phyloP scores from a whole-genome alignment of 2,797 vertebrate species.

The Cheracebus regulus region DNA sequence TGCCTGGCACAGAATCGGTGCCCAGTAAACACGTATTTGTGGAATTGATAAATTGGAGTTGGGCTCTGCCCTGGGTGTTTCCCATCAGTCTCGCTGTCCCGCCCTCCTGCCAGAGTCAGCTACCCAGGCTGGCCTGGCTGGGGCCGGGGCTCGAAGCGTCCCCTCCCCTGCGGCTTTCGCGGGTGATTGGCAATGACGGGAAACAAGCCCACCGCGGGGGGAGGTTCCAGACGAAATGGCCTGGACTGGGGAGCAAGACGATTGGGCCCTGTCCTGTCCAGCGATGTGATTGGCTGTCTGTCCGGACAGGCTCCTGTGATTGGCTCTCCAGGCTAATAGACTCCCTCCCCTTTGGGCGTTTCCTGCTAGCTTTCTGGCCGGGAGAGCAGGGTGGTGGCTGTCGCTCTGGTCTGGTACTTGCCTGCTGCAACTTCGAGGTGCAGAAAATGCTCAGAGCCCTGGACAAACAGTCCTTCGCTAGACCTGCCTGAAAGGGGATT shows the following conservation, averaged over 20 bases:
- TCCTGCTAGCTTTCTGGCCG: background rate
- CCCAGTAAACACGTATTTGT: background rate
- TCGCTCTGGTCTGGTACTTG: background rate
- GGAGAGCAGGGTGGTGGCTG: background rate
- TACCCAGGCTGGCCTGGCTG: background rate
- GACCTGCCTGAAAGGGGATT: background rate
- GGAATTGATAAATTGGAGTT: background rate
- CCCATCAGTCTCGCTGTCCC: background rate
- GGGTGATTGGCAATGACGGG: background rate
- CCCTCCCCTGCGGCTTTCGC: background rate
- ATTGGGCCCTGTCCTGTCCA: slow-evolving; percentile 19
- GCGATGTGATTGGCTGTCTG: slow-evolving; percentile 39
- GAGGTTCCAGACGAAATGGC: background rate
- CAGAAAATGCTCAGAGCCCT: background rate
- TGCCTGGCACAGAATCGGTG: background rate
- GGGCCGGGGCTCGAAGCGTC: background rate
- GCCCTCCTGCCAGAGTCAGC: background rate
- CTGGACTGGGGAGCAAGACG: background rate
- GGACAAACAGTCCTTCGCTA: background rate
- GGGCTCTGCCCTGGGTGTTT: background rate
- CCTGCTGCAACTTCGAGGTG: slow-evolving; percentile 25
- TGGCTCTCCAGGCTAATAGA: slow-evolving; percentile 23
- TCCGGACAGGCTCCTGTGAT: background rate
- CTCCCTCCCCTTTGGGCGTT: background rate
- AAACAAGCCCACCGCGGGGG: background rate